phyloP scores from a whole-genome alignment of 2,888 invertebrate species.

The Gari tellinella region DNA sequence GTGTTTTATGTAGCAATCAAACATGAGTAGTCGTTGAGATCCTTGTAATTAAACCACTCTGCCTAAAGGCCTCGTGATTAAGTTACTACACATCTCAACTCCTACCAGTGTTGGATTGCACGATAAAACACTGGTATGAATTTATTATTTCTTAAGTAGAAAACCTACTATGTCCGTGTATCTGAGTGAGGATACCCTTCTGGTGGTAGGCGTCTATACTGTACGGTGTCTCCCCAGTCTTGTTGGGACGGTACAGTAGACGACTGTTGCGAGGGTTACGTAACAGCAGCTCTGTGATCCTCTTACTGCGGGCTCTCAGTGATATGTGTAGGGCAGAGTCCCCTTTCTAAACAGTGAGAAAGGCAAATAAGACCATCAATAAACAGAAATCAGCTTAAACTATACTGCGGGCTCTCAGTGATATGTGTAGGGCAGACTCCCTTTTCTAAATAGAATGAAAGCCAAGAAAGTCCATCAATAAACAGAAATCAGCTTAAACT shows the following conservation, averaged over 20 bases:
- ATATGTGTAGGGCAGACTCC: slow-evolving; percentile 97
- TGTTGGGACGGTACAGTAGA: slow-evolving; percentile 96
- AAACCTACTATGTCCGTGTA: slow-evolving; percentile 94
- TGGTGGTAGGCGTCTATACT: slow-evolving; percentile 98
- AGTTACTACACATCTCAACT: too few relatives aligned
- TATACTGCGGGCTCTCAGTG: slow-evolving; percentile 94
- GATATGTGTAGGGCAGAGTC: slow-evolving; percentile 98
- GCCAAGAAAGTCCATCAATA: neutral
- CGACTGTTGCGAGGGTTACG: slow-evolving; percentile 98
- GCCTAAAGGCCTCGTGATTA: too few relatives aligned
- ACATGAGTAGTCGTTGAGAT: too few relatives aligned
- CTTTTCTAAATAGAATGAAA: slow-evolving; percentile 87
- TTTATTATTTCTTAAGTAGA: too few relatives aligned
- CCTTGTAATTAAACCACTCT: too few relatives aligned
- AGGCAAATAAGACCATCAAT: neutral
- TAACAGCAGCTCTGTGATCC: slow-evolving; percentile 95
- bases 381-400: too few relatives aligned
- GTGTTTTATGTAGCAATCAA: too few relatives aligned
- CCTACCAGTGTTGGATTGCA: too few relatives aligned
- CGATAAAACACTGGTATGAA: too few relatives aligned
- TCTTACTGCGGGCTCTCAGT: slow-evolving; percentile 91
- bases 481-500: too few relatives aligned
- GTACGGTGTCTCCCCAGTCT: slow-evolving; percentile 98
- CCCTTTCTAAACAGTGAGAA: slow-evolving; percentile 87
- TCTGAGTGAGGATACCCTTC: slow-evolving; percentile 97